phyloP scores from a whole-genome alignment of 2,797 vertebrate genomes.

The Gymnodraco acuticeps region DNA sequence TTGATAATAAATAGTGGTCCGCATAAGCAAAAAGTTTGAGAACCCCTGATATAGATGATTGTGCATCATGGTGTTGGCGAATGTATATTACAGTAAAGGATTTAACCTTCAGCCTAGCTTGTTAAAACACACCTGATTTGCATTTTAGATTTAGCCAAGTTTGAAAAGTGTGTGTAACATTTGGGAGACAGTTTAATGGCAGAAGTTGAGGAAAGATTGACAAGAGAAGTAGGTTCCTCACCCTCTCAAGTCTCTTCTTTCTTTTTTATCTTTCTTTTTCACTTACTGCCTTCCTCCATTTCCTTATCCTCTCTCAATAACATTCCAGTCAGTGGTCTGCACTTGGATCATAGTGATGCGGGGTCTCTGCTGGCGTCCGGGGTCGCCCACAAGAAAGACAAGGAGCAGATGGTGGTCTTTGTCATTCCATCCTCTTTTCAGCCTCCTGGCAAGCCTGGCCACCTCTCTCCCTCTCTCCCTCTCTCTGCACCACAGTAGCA shows the following conservation, averaged over 20 bases:
- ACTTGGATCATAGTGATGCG: conserved; percentile 94
- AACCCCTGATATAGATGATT: no score
- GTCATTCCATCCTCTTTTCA: conserved; percentile 93
- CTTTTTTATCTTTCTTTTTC: conserved; percentile 23
- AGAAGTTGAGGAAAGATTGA: conserved; percentile 53
- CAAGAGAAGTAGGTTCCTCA: conserved; percentile 78
- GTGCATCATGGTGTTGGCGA: not conserved
- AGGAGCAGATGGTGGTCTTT: conserved; percentile 98
- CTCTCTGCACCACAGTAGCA: conserved; percentile 60
- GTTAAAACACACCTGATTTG: conserved; percentile 3
- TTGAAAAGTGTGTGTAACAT: conserved; percentile 21
- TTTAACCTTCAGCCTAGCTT: not conserved
- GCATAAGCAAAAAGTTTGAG: no score
- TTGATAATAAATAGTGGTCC: no score
- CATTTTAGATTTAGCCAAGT: conserved; percentile 13
- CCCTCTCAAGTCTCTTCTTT: conserved; percentile 83
- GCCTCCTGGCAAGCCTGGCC: conserved; percentile 84
- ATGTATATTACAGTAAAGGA: not conserved
- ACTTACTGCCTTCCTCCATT: conserved; percentile 28
- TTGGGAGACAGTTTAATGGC: conserved; percentile 32
- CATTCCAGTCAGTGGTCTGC: conserved; percentile 91
- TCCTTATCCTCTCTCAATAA: conserved; percentile 85
- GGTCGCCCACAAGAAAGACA: conserved; percentile 94
- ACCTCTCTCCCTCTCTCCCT: conserved; percentile 61
- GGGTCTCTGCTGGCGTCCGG: conserved; percentile 86